Evolutionary conservation across 2,888 invertebrate species (phyloP).

Genomic region (Caenorhabditis japonica): DNA sequence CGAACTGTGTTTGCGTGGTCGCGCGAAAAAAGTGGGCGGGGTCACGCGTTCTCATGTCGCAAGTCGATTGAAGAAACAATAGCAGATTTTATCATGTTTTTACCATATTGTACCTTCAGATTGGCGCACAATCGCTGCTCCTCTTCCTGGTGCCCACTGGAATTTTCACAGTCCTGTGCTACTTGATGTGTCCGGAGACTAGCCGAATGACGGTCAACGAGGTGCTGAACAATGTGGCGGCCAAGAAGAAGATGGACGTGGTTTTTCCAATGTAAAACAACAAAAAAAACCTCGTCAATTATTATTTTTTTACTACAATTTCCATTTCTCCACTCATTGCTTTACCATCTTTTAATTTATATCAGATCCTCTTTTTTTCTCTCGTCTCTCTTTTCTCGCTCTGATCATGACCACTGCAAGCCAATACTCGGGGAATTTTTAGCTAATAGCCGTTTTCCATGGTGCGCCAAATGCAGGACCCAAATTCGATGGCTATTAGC

Average conservation of each 20-base stretch:
- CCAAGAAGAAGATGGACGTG: constrained; percentile 54
- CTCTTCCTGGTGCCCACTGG: constrained; percentile 61
- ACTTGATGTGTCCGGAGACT: constrained; percentile 62
- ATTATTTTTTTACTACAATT: background rate
- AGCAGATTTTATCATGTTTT: background rate
- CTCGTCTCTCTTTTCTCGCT: background rate
- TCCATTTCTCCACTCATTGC: background rate
- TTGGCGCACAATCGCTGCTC: constrained; percentile 58
- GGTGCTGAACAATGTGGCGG: constrained; percentile 57
- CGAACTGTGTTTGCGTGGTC: too few relatives aligned
- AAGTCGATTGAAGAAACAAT: too few relatives aligned
- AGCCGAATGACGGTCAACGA: constrained; percentile 62
- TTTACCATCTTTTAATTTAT: constrained; percentile 19
- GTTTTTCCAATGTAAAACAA: constrained; percentile 50
- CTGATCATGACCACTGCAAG: constrained; percentile 19
- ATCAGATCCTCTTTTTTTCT: constrained; percentile 18
- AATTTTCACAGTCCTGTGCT: constrained; percentile 57
- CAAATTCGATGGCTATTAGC: too few relatives aligned
- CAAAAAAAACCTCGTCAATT: background rate
- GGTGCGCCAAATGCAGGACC: too few relatives aligned
- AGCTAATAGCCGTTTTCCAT: too few relatives aligned
- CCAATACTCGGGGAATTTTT: too few relatives aligned
- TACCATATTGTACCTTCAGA: constrained; percentile 30
- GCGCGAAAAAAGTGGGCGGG: too few relatives aligned
- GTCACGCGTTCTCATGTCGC: too few relatives aligned